Evolutionary conservation across 2,888 invertebrate species (phyloP).

Genomic region (Erebia epiphron): DNA sequence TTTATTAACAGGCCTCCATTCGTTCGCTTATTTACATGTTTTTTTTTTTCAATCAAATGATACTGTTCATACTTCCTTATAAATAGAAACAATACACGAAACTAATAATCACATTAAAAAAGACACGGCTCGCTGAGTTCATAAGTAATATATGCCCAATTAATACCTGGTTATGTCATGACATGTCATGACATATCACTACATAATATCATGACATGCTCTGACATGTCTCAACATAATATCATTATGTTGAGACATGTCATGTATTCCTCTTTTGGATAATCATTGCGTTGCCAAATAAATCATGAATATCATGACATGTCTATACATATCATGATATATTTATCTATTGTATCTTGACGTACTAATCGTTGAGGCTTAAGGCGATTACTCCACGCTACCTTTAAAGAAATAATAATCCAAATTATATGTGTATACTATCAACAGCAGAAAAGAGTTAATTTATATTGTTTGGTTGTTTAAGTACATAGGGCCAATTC

Average conservation of each 20-base stretch:
- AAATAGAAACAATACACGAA: conserved; percentile 33
- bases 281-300: too few relatives aligned
- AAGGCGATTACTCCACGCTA: conserved; percentile 13
- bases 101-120: conserved; percentile 50
- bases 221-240: not conserved
- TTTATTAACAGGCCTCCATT: conserved; percentile 72
- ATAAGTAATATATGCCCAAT: conserved; percentile 68
- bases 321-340: conserved; percentile 8
- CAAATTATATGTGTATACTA: conserved; percentile 7
- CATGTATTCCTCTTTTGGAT: not conserved
- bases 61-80: conserved; percentile 51
- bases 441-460: not conserved
- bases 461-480: not conserved
- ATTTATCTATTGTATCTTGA: conserved; percentile 6
- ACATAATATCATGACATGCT: not conserved
- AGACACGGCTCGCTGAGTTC: conserved; percentile 34
- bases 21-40: conserved; percentile 75
- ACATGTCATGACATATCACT: conserved; percentile 48
- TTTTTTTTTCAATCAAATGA: conserved; percentile 39
- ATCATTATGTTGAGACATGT: too few relatives aligned
- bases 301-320: not conserved
- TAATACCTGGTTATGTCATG: conserved; percentile 46
- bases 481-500: not conserved
- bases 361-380: conserved; percentile 11
- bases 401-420: conserved; percentile 9